Evolutionary conservation across 2,797 vertebrate genomes (phyloP).

Genomic region (Oreochromis grahami): DNA sequence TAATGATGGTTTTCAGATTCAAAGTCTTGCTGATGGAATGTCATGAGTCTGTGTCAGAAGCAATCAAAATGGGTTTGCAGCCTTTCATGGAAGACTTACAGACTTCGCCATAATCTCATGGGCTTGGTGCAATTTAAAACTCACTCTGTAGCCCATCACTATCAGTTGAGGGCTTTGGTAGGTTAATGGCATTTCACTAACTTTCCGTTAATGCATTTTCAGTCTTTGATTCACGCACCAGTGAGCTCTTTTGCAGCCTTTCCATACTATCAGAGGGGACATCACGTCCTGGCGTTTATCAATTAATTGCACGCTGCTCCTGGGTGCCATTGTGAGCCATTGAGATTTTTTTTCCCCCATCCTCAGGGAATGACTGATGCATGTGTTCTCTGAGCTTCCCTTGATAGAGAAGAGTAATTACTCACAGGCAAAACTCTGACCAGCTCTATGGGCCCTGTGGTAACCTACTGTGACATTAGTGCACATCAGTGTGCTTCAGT

Average conservation of each 20-base stretch:
- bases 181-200: conserved; percentile 77
- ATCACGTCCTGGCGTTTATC: conserved; percentile 74
- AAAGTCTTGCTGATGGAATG: conserved; percentile 57
- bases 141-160: conserved; percentile 62
- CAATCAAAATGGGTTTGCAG: conserved; percentile 64
- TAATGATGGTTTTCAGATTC: conserved; percentile 67
- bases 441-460: conserved; percentile 35
- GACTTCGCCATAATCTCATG: conserved; percentile 66
- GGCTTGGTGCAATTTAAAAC: conserved; percentile 74
- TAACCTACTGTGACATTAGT: conserved; percentile 21
- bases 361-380: conserved; percentile 63
- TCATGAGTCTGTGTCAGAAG: conserved; percentile 62
- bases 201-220: conserved; percentile 72
- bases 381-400: conserved; percentile 50
- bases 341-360: conserved; percentile 22
- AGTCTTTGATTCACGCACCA: conserved; percentile 70
- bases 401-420: conserved; percentile 63
- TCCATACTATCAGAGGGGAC: conserved; percentile 66
- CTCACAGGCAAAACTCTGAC: conserved; percentile 50
- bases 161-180: conserved; percentile 72
- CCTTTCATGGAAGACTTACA: conserved; percentile 62
- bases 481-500: background rate
- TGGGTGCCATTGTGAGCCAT: conserved; percentile 62
- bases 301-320: conserved; percentile 75
- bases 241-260: conserved; percentile 61